Conservation (phyloP, 2,797 vertebrate species). For the Graptemys geographica region DNA sequence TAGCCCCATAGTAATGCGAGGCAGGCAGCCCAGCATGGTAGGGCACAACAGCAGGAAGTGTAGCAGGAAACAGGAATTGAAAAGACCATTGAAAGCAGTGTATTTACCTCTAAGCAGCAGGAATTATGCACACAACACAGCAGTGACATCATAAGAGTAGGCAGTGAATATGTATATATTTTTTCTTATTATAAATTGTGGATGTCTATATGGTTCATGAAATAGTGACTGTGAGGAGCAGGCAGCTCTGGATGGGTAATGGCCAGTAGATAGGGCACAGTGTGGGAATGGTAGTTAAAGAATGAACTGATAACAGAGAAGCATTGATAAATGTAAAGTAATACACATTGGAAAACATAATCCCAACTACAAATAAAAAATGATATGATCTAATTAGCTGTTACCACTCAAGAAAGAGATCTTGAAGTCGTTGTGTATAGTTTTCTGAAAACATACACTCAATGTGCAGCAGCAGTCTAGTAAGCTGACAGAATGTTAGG, state of each 20-base stretch:
- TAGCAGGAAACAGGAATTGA: constrained; percentile 1
- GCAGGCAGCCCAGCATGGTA: background rate
- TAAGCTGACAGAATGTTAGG: background rate
- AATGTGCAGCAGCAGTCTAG: background rate
- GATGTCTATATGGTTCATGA: background rate
- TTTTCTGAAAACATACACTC: background rate
- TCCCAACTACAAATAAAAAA: background rate
- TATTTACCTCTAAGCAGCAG: background rate
- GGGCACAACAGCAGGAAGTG: background rate
- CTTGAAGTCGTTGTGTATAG: background rate
- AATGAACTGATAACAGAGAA: background rate
- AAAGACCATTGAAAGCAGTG: background rate
- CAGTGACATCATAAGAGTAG: background rate
- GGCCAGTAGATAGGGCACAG: background rate
- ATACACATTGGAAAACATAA: background rate
- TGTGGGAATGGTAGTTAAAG: background rate
- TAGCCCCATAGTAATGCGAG: background rate
- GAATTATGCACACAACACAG: background rate
- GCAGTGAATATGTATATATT: background rate
- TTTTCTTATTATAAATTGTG: background rate
- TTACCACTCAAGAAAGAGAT: background rate
- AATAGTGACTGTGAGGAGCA: background rate
- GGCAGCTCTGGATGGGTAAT: background rate
- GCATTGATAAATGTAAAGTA: background rate
- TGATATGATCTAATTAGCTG: background rate